Base-by-base conservation (phyloP, 1,140 invertebrate species). In the Hestina assimilis region DNA sequence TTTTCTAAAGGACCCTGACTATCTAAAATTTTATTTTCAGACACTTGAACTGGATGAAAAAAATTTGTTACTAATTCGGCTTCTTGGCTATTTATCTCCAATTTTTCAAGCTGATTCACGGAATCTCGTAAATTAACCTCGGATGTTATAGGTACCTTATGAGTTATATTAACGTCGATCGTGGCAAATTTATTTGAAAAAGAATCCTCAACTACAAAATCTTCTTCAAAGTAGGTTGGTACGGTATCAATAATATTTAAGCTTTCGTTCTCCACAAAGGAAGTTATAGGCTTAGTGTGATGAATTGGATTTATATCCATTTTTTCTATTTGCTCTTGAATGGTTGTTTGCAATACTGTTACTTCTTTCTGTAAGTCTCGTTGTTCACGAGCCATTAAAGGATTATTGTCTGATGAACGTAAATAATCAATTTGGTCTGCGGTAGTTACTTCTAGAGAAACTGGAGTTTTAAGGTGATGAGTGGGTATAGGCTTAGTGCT, bases 181-280 rank as follows among this genome's bases (percentile, higher is more conserved):
- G 65, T 75, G 15, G 83, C 83, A 65, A 60, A 66, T 26, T 59
- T 59, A 54, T 60, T 64, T 4, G 28, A 19, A 42, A 56, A 56
- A 17, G 9, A 28, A 54, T 55, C 14, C 35, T 68, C 29, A 43
- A 23, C 26, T 28, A 65, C 28, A 20, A 88, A 40, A 28, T 59
- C 28, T 54, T 67, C 48, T 63, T 79, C 79, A 12, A 28, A 51
- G 4, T 45, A 23, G 35, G 28, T 72, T 2, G 71, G 47, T 28
- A 83, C 38, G 47, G 75, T 53, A 76, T 88, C 84, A 41, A 63
- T 75, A 21, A 88, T 48, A 56, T 75, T 80, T 56, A 88, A 48
- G 54, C 75, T 74, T 73, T 85, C 76, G 19, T 76, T 78, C 26
- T 70, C 65, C 14, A 59, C 65, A 63, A 76, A 80, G 26, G 50